phyloP scores from a whole-genome alignment of 2,888 invertebrate genomes.

The Clunio marinus region DNA sequence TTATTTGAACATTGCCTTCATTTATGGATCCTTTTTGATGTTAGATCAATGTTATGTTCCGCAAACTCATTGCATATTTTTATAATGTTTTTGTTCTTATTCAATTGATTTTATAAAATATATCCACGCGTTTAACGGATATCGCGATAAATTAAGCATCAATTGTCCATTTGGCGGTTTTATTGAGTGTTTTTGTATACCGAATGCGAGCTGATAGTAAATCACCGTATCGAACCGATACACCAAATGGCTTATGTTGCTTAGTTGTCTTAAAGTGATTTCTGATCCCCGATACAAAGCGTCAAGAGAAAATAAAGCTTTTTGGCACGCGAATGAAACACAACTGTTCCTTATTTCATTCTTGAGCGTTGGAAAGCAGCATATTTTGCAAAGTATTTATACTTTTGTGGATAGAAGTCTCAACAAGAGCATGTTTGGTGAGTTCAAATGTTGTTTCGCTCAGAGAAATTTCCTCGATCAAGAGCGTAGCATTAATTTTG shows the following conservation, averaged over 20 bases:
- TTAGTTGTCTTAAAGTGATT: neutral
- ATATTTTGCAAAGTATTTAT: neutral
- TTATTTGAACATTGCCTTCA: neutral
- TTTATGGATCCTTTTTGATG: neutral
- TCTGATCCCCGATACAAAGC: neutral
- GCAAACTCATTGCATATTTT: no score
- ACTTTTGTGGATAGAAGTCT: neutral
- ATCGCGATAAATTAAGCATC: neutral
- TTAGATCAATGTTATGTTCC: no score
- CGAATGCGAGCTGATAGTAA: neutral
- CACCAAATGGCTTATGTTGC: neutral
- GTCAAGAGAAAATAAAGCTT: slow-evolving; percentile 22
- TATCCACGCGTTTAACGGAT: neutral
- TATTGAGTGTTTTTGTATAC: neutral
- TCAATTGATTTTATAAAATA: no score
- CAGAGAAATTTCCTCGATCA: no score
- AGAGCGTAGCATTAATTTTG: no score
- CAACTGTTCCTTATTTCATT: slow-evolving; percentile 23
- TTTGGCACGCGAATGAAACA: slow-evolving; percentile 37
- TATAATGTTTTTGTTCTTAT: neutral
- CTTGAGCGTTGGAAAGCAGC: neutral
- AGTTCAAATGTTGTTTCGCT: neutral
- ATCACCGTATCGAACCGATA: neutral
- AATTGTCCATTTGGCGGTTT: slow-evolving; percentile 4
- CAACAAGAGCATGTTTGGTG: neutral